phyloP scores from a whole-genome alignment of 2,113 vertebrate genomes.

The Saccopteryx bilineata region DNA sequence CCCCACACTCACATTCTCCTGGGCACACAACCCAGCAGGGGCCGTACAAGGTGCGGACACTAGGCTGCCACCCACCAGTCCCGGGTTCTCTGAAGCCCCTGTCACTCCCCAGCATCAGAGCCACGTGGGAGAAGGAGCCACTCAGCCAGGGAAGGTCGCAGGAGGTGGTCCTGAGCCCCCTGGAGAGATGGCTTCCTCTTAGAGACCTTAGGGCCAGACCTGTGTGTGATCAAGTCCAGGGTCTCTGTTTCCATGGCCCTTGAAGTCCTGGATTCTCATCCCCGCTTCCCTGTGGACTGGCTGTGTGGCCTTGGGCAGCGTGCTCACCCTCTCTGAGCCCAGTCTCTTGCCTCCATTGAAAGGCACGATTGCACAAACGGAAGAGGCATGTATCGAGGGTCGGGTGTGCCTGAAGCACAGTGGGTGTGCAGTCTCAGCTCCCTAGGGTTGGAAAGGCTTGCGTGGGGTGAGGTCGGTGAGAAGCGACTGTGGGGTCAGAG shows the following conservation, averaged over 20 bases:
- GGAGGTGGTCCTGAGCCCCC: not conserved
- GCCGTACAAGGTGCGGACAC: too few relatives aligned
- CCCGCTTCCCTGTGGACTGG: not conserved
- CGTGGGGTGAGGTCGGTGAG: not conserved
- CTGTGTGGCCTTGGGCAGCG: not conserved
- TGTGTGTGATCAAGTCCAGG: not conserved
- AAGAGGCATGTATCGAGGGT: not conserved
- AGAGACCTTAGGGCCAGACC: not conserved
- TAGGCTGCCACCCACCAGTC: not conserved
- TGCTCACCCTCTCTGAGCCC: not conserved
- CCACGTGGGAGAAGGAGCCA: not conserved
- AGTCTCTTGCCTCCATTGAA: not conserved
- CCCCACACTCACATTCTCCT: not conserved
- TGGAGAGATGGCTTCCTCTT: not conserved
- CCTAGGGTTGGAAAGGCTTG: not conserved
- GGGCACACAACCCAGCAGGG: not conserved
- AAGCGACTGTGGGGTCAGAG: not conserved
- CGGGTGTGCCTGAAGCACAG: not conserved
- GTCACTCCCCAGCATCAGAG: not conserved
- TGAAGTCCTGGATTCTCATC: not conserved
- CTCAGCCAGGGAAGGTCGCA: not conserved
- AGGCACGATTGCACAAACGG: fast-evolving
- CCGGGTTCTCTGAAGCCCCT: too few relatives aligned
- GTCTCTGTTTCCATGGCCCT: not conserved
- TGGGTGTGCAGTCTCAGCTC: not conserved